phyloP scores from a whole-genome alignment of 2,888 invertebrate genomes.

The Clivina fossor region DNA sequence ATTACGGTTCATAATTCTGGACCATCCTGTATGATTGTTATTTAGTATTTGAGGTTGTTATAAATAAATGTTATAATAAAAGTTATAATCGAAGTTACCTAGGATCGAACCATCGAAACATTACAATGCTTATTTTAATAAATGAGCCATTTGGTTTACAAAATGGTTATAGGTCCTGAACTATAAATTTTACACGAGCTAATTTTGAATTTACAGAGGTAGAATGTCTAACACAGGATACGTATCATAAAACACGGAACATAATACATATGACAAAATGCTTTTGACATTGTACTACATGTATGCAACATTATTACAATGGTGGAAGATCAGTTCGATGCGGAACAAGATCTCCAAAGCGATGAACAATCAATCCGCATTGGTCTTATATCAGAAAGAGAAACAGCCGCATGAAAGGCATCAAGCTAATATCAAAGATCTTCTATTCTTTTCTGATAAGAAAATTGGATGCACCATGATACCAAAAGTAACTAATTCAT shows the following conservation, averaged over 20 bases:
- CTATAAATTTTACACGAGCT: too few relatives aligned
- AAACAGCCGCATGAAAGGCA: conserved; percentile 39
- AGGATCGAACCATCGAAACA: too few relatives aligned
- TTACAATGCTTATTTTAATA: too few relatives aligned
- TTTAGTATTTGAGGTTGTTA: too few relatives aligned
- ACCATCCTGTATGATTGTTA: too few relatives aligned
- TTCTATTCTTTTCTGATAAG: conserved; percentile 59
- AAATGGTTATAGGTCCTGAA: too few relatives aligned
- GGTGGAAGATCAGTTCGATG: conserved; percentile 74
- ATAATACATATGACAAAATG: conserved; percentile 57
- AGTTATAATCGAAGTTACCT: too few relatives aligned
- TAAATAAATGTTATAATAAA: too few relatives aligned
- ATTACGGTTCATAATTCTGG: too few relatives aligned
- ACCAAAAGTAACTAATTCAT: conserved; percentile 55
- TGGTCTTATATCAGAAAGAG: conserved; percentile 45
- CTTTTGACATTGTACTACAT: conserved; percentile 80
- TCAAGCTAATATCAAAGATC: conserved; percentile 57
- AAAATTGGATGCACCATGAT: conserved; percentile 59
- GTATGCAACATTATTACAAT: conserved; percentile 80
- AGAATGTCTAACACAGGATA: background rate
- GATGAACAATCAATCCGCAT: conserved; percentile 49
- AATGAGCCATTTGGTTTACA: too few relatives aligned
- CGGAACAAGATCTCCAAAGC: conserved; percentile 65
- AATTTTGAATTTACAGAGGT: too few relatives aligned
- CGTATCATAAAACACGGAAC: too few relatives aligned